Evolutionary conservation across 2,113 vertebrate species (phyloP), one percentile per base, ranked within the genome.

Genomic region (Poecilia latipinna): DNA sequence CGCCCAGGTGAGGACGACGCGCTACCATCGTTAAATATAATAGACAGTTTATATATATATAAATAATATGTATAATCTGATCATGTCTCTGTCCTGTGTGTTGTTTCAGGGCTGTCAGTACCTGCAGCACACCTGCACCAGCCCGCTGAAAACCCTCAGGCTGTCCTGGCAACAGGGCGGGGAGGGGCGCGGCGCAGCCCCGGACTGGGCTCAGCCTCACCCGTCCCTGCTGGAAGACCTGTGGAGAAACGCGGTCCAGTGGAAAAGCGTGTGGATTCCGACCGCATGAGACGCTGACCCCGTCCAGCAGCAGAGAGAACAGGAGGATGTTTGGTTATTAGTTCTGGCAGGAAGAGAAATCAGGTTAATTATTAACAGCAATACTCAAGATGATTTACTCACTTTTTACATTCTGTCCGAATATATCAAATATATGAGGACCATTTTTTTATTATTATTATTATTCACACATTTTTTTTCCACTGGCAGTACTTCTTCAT

Each of bases 211-310:
- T 60, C 77, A 0, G 54, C 72, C 82, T 61, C 68, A 72, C 28
- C 68, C 87, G 15, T 72, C 83, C 0, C 33, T 93, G 11, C 72
- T 94, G 84, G 94, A 94, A 0, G 95, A 97, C 71, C 83, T 95
- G 84, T 94, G 94, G 88, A 93, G 92, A 28, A 93, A 90, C 0
- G 94, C 95, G 2, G 93, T 95, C 1, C 94, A 94, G 88, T 97
- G 96, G 92, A 97, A 97, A 92, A 95, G 93, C 60, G 86, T 97
- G 48, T 97, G 96, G 96, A 95, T 97, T 72, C 96, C 96, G 2
- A 95, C 95, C 15, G 96, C 95, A 3, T 96, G 94, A 87, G 61
- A 61, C 7, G 6, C 51, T 24, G 17, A 3, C 3, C 13, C 39
- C 39, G 4, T 42, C 13, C 39, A 42, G 39, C 39, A 15, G 39